These are phyloP conservation scores for Zosterops borbonicus DNA, from an alignment of 2,113 vertebrate genomes.

Conservation along the genomic window DNA sequence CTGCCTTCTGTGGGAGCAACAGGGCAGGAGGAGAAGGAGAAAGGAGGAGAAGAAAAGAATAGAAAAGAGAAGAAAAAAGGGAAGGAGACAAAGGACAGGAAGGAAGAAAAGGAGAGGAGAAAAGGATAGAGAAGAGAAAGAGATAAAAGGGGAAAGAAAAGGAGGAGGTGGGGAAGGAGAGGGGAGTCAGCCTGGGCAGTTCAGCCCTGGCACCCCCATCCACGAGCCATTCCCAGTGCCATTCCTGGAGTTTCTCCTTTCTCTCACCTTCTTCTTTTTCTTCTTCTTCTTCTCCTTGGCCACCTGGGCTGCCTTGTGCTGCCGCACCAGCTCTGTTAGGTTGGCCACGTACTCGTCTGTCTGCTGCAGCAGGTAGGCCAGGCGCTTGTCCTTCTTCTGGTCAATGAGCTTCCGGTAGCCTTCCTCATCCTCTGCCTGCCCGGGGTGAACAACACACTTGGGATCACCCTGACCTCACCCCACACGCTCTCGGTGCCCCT, in stretches of 20 bases:
- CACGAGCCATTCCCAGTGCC: not conserved
- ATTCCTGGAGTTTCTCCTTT: too few relatives aligned
- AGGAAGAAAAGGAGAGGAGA: not conserved
- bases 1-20: not conserved
- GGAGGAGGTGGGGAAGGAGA: not conserved
- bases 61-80: not conserved
- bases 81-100: rapidly evolving
- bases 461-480: too few relatives aligned
- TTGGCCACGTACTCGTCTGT: slow-evolving; percentile 97
- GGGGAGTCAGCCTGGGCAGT: not conserved
- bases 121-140: not conserved
- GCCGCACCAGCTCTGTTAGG: slow-evolving; percentile 92
- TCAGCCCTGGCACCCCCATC: not conserved
- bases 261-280: slow-evolving; percentile 89
- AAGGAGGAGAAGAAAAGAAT: too few relatives aligned
- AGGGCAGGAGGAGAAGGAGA: too few relatives aligned
- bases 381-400: slow-evolving; percentile 97
- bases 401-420: slow-evolving; percentile 97
- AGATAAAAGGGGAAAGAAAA: not conserved
- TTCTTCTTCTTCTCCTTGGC: slow-evolving; percentile 97
- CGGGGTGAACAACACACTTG: rapidly evolving
- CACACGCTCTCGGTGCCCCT: rapidly evolving
- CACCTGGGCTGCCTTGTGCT: slow-evolving; percentile 93
- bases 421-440: slow-evolving; percentile 93
- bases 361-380: slow-evolving; percentile 97